phyloP scores from a whole-genome alignment of 2,113 vertebrate genomes.

The Silurus asotus region DNA sequence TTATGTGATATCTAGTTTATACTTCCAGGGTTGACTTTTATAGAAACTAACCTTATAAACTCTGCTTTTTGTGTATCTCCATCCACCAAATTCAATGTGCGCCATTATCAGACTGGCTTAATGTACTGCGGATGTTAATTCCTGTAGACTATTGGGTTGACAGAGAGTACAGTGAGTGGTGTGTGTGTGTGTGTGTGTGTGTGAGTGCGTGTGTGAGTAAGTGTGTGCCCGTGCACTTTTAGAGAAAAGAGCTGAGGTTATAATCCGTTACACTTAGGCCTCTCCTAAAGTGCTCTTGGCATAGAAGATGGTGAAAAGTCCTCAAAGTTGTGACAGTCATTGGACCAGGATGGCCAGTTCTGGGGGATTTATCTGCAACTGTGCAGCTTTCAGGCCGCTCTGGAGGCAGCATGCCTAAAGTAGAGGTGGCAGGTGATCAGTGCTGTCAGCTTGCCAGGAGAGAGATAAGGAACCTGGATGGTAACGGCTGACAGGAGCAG shows the following conservation, averaged over 20 bases:
- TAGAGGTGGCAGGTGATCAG: constrained; percentile 56
- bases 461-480: constrained; percentile 53
- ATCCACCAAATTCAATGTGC: not conserved
- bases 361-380: constrained; percentile 50
- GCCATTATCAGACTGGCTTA: not conserved
- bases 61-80: not conserved
- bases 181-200: not conserved
- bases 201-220: not conserved
- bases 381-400: constrained; percentile 41
- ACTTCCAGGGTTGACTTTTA: not conserved
- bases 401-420: constrained; percentile 47
- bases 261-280: constrained; percentile 48
- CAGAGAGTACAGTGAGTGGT: not conserved
- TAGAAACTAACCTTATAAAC: not conserved
- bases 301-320: constrained; percentile 29
- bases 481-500: constrained; percentile 42
- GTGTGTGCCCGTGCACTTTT: not conserved
- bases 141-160: not conserved
- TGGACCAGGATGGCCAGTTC: constrained; percentile 37
- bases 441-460: constrained; percentile 46
- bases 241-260: not conserved
- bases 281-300: constrained; percentile 48
- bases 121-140: not conserved
- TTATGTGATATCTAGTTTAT: not conserved
- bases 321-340: constrained; percentile 52